Evolutionary conservation across 1,140 invertebrate species (phyloP), one percentile per base, ranked within the genome.

Genomic region (Maconellicoccus hirsutus): DNA sequence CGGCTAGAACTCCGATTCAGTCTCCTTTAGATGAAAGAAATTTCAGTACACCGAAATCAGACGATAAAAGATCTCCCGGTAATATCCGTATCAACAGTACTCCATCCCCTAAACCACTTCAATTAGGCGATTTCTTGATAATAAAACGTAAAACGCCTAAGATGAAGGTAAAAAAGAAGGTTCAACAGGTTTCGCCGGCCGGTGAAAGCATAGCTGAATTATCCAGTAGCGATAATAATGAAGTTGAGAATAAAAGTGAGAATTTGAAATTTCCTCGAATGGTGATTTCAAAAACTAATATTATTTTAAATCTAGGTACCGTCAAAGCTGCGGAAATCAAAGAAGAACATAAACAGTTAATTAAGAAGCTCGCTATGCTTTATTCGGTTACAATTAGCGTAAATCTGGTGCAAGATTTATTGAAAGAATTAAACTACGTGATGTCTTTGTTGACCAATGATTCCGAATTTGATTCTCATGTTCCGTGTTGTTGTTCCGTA

Each of bases 361-460:
- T 66, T 3, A 8, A 26, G 25, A 66, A 66, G 19, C 25, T 66
- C 21, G 61, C 61, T 23, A 4, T 66, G 25, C 22, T 66, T 3
- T 66, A 66, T 66, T 66, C 61, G 19, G 61, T 22, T 22, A 25
- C 25, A 4, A 66, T 66, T 23, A 26, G 22, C 16, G 22, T 22
- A 16, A 66, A 66, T 66, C 25, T 66, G 16, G 19, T 25, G 8
- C 61, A 66, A 66, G 25, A 66, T 66, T 66, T 66, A 26, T 25
- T 66, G 25, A 66, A 66, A 23, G 61, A 66, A 22, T 66, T 66
- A 22, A 66, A 66, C 61, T 66, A 66, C 25, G 21, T 66, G 61
- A 66, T 66, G 61, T 66, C 61, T 22, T 66, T 66, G 21, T 26
- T 66, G 61, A 66, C 61, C 61, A 66, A 26, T 25, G 21, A 66